Base-by-base conservation (phyloP, 2,113 vertebrate genomes). In the Xiphias gladius region DNA sequence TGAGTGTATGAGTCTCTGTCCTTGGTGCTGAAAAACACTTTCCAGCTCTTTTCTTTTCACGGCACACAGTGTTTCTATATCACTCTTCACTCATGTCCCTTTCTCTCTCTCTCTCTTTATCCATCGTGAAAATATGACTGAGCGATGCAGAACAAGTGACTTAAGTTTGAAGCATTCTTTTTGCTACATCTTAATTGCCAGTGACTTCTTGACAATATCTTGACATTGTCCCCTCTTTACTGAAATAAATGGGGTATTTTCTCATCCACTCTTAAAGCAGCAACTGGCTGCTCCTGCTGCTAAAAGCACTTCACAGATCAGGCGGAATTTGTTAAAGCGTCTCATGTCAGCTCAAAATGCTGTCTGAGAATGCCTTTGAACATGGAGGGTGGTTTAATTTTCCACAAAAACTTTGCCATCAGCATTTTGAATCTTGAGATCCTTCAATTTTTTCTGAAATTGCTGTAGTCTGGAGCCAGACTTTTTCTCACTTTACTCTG, bases 11-110 rank as follows among this genome's bases (percentile, higher is more conserved):
- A 32, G 74, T 61, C 84, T 78, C 90, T 94, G 83, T 93, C 93
- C 89, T 10, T 88, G 90, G 93, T 94, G 48, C 93, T 94, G 91
- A 93, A 92, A 83, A 30, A 0, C 22, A 74, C 17, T 20, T 19
- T 26, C 2, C 32, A n/a, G 26, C 26, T 61, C 46, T 50, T 14
- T 35, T 39, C 58, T 72, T 26, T 41, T 4, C 5, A 17, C 17
- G 58, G 41, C 35, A 26, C 19, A 2, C n/a, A 24, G 1, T 39
- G 7, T 70, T 64, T 39, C 2, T 30, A 4, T 63, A 5, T 79
- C 39, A 37, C 26, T 39, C 12, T 17, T 67, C 28, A 12, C 28
- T 67, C 26, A 41, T 9, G 26, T 24, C 22, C 1, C 14, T 2
- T 26, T 5, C 17, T 30, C 14, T 67, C 3, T 63, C n/a, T 62